Base-by-base conservation (phyloP, 2,113 vertebrate species). In the Balaeniceps rex region DNA sequence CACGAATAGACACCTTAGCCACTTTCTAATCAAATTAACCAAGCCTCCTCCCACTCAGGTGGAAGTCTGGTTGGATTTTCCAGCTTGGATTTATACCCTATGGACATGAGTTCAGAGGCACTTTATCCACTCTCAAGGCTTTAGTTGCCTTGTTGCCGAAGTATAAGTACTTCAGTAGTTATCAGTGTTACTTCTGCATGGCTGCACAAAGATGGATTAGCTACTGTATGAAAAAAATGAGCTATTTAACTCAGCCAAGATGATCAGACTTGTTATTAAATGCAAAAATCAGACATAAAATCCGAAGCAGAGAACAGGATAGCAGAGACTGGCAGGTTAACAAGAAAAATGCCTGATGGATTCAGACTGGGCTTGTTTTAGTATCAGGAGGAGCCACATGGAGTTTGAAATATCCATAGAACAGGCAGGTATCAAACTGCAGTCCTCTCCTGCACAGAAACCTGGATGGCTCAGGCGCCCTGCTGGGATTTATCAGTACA, bases 11-110 rank as follows among this genome's bases (percentile, higher is more conserved):
- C 42, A 69, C 71, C 31, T 69, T 65, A 92, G 38, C 64, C 33
- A 60, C 88, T 94, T 92, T 83, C 68, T 92, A 94, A 86, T 80
- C 79, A 93, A 87, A 88, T 95, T 66, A 92, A 54, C 38, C 38
- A 24, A 49, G 55, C 23, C 29, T 90, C 75, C 68, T 94, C 76
- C 78, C 46, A 83, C 68, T 81, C 85, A 78, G 15, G 14, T 97
- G 79, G 85, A 94, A 90, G 63, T 47, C 86, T 81, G 68, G 64
- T 95, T 90, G 79, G 46, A 86, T 92, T 87, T 93, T 83, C 79
- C 68, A 81, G 79, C 82, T 90, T 91, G 63, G 74, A 84, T 95
- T 91, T 90, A 88, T 85, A 88, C 82, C 84, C 74, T 83, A 80
- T 94, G 92, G 92, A 85, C 34, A 83, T 83, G 75, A 90, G 82